Base-by-base conservation (phyloP, 2,888 invertebrate genomes). In the Piscicola geometra region DNA sequence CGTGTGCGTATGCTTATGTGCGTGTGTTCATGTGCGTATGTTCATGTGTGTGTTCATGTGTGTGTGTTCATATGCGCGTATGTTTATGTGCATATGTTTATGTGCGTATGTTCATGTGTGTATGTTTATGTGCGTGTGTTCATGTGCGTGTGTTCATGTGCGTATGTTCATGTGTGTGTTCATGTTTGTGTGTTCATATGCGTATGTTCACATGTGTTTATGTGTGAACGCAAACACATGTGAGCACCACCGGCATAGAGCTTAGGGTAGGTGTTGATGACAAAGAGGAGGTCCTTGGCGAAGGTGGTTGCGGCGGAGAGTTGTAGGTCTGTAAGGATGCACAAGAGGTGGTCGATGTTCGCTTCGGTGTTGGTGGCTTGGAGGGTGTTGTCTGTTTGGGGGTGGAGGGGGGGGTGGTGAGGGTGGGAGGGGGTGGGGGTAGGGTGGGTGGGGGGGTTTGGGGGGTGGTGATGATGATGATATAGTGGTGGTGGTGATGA, bases 241-340 rank as follows among this genome's bases (percentile, higher is more conserved):
- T n/a, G n/a, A n/a, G n/a, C n/a, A n/a, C n/a, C n/a, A n/a, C n/a
- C n/a, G n/a, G n/a, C n/a, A n/a, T n/a, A 83, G 77, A 84, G 84
- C 72, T 81, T 79, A 5, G 82, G 76, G 0, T 85, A 84, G 76
- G 84, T 83, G 76, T 83, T 81, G 25, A 85, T 83, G 78, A 84
- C 81, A 30, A 82, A 82, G 70, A 82, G 80, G 52, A 86, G 81
- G 28, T 85, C 84, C 76, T 84, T 83, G 75, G 82, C 82, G 79
- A 85, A 85, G 74, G 83, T 76, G 36, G 96, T 87, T 71, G 94
- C 95, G 21, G 97, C 96, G 81, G 95, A 92, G 60, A 97, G 87
- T 86, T 97, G 97, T 0, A 95, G 93, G 86, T 96, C 96, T 0
- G 97, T 97, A 77, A 97, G 87, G 64, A 98, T 96, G 97, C 98